These are phyloP conservation scores for Dendrolimus houi DNA, from an alignment of 2,888 invertebrate species.

Conservation along the genomic window DNA sequence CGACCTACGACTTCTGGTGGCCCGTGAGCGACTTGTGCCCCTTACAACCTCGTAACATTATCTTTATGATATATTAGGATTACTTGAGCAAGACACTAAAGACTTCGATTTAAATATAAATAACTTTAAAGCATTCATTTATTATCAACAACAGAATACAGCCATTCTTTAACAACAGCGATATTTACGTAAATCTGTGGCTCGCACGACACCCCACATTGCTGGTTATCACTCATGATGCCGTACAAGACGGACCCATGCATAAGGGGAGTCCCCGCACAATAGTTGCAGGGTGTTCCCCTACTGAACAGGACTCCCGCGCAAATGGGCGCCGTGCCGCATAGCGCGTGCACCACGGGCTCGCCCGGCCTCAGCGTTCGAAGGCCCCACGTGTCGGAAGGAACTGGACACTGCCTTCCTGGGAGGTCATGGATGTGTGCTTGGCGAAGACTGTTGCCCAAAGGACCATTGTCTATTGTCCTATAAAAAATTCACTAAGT, in stretches of 20 bases:
- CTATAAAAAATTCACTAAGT: constrained; percentile 13
- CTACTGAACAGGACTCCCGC: constrained; percentile 25
- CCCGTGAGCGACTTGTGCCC: too few relatives aligned
- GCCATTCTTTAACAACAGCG: constrained; percentile 36
- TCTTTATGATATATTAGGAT: too few relatives aligned
- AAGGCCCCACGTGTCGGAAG: constrained; percentile 18
- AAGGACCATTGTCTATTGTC: constrained; percentile 17
- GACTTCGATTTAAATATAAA: background rate
- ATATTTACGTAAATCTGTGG: constrained; percentile 43
- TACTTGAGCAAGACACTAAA: too few relatives aligned
- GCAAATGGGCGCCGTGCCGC: constrained; percentile 22
- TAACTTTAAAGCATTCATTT: constrained; percentile 12
- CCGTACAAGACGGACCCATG: constrained; percentile 26
- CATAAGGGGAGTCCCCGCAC: constrained; percentile 51
- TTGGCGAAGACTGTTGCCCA: constrained; percentile 22
- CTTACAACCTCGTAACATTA: too few relatives aligned
- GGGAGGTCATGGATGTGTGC: constrained; percentile 20
- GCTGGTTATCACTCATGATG: constrained; percentile 34
- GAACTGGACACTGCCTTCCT: constrained; percentile 16
- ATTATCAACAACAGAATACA: constrained; percentile 23
- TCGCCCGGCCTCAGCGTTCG: constrained; percentile 26
- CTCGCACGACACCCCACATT: constrained; percentile 46
- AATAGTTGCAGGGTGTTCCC: constrained; percentile 37
- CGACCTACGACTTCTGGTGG: too few relatives aligned
- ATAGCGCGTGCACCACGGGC: constrained; percentile 11